These are phyloP conservation scores for Lepilemur septentrionalis DNA, from an alignment of 2,797 vertebrate species.

Conservation along the genomic window DNA sequence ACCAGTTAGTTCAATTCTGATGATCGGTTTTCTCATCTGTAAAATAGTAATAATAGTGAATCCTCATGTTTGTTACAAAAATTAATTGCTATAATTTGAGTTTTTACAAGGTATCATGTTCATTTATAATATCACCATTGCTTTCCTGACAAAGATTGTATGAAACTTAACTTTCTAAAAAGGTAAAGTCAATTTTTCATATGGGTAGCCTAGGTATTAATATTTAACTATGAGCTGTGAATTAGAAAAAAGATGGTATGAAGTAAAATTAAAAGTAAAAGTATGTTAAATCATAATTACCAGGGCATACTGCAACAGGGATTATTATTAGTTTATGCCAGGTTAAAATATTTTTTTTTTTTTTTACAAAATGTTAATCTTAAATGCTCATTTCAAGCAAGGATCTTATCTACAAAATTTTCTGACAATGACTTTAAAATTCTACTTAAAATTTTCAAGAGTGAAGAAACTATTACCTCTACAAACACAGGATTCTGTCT, in stretches of 20 bases:
- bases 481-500: not conserved
- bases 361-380: not conserved
- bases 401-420: not conserved
- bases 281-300: not conserved
- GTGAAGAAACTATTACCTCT: not conserved
- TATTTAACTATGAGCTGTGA: not conserved
- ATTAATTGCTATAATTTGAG: not conserved
- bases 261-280: not conserved
- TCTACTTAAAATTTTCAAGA: not conserved
- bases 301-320: not conserved
- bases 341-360: not conserved
- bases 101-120: not conserved
- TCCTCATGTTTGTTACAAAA: not conserved
- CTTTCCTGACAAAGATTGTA: not conserved
- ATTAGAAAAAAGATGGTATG: not conserved
- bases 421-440: not conserved
- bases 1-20: not conserved
- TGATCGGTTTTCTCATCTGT: not conserved
- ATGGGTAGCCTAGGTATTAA: not conserved
- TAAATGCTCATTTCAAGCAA: not conserved
- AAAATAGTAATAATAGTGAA: not conserved
- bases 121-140: not conserved
- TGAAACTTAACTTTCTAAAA: not conserved
- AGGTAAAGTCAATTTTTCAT: not conserved
- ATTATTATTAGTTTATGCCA: not conserved